Evolutionary conservation across 2,888 invertebrate genomes (phyloP).

Genomic region (Stramonita haemastoma): DNA sequence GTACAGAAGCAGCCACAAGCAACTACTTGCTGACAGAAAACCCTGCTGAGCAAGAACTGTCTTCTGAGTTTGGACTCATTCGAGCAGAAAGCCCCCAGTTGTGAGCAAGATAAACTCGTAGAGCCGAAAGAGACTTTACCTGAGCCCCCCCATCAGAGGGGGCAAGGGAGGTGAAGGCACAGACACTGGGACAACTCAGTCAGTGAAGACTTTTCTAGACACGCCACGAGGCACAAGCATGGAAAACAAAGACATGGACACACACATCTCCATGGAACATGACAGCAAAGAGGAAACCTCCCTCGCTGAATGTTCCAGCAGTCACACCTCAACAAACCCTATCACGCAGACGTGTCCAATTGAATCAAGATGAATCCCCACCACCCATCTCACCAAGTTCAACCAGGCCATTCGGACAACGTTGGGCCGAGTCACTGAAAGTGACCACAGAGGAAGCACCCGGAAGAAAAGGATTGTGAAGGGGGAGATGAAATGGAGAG

Average conservation of each 20-base stretch:
- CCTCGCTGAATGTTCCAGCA: background rate
- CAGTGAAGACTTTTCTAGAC: background rate
- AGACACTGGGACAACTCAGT: background rate
- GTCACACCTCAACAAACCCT: background rate
- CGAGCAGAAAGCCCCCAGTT: background rate
- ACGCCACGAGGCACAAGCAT: background rate
- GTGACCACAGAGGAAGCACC: background rate
- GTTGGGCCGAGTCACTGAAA: conserved; percentile 45
- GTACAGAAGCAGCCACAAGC: no score
- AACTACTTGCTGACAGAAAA: background rate
- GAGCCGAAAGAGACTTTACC: background rate
- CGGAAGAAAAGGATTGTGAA: conserved; percentile 37
- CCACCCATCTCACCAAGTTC: conserved; percentile 45
- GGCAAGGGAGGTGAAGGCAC: background rate
- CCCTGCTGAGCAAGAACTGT: background rate
- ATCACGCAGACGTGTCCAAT: background rate
- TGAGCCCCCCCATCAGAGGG: background rate
- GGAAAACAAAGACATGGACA: background rate
- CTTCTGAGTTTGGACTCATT: no score
- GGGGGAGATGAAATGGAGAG: background rate
- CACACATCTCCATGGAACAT: background rate
- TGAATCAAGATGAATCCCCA: background rate
- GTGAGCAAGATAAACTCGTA: background rate
- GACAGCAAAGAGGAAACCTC: background rate
- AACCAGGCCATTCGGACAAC: conserved; percentile 51